phyloP scores from a whole-genome alignment of 2,113 vertebrate genomes.

The Platysternon megacephalum region DNA sequence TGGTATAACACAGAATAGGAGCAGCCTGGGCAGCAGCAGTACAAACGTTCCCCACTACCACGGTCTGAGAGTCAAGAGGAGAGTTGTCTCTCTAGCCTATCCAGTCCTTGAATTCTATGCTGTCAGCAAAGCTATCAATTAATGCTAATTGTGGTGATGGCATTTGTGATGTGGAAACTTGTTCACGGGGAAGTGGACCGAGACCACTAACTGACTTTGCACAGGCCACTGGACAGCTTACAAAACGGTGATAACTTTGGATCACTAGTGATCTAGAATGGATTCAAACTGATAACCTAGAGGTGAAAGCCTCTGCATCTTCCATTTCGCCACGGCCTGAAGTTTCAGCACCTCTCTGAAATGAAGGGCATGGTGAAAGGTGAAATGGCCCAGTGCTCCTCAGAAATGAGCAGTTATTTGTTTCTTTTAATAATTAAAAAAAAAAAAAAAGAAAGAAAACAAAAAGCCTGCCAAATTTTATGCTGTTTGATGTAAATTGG shows the following conservation, averaged over 20 bases:
- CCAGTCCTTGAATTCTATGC: background rate
- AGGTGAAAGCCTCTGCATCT: slow-evolving; percentile 22
- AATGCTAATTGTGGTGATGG: background rate
- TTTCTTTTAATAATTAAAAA: slow-evolving; percentile 43
- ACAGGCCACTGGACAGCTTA: background rate
- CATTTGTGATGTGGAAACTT: background rate
- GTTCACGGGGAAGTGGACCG: background rate
- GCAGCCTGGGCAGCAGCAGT: background rate
- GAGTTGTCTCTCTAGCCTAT: background rate
- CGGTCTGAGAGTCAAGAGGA: background rate
- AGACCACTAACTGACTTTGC: background rate
- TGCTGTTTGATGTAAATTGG: slow-evolving; percentile 72
- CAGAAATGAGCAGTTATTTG: slow-evolving; percentile 70
- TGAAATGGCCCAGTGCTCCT: slow-evolving; percentile 41
- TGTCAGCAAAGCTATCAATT: background rate
- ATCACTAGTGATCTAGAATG: background rate
- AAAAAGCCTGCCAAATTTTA: slow-evolving; percentile 63
- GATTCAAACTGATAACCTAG: slow-evolving; percentile 26
- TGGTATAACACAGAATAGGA: background rate
- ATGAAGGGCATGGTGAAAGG: slow-evolving; percentile 45
- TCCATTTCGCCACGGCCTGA: slow-evolving; percentile 20
- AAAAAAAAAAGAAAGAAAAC: slow-evolving; percentile 54
- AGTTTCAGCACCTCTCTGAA: slow-evolving; percentile 63
- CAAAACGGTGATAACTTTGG: background rate
- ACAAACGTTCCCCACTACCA: background rate